Evolutionary conservation across 2,888 invertebrate species (phyloP), one percentile per base, ranked within the genome.

Genomic region (Hypolimnas misippus): DNA sequence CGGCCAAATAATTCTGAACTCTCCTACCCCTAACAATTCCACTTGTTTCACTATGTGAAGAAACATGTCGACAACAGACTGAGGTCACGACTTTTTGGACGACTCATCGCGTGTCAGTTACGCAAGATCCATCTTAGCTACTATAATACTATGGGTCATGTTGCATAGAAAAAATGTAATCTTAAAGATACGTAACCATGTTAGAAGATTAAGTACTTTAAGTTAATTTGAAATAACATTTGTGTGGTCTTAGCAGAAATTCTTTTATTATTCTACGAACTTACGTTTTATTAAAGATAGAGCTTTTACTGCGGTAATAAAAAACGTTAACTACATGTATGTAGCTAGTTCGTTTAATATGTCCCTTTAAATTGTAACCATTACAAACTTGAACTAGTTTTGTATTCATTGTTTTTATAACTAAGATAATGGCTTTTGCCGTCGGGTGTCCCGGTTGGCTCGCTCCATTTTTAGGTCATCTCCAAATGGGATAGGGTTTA

Each of bases 391-490:
- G 56, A 56, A 44, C 62, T 51, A 56, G 51, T 62, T 62, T 61
- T 35, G 51, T 42, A 51, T 50, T 56, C 61, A 62, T 62, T 62
- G 61, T 56, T 62, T 62, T 61, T 55, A 49, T 49, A 56, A 53
- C 54, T 51, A 51, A 57, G 53, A 57, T 57, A 57, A 62, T 65
- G 38, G 62, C 31, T 55, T 57, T 52, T 58, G 52, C 25, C 56
- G 51, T 29, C 38, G 50, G 44, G 50, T 50, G 59, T 55, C 56
- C 62, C 46, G 56, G 59, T 56, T 67, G 60, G 68, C 74, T 78
- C 73, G 74, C 71, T 73, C 78, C 82, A 85, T 87, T 82, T 87
- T 85, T 84, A 86, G 84, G 83, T 82, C 82, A 77, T 44, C 55
- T 61, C 68, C 75, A 72, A 72, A 76, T 79, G 78, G 77, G 83